Base-by-base conservation (phyloP, 64 coral and sea anemone genomes). In the Catalaphyllia jardinei region DNA sequence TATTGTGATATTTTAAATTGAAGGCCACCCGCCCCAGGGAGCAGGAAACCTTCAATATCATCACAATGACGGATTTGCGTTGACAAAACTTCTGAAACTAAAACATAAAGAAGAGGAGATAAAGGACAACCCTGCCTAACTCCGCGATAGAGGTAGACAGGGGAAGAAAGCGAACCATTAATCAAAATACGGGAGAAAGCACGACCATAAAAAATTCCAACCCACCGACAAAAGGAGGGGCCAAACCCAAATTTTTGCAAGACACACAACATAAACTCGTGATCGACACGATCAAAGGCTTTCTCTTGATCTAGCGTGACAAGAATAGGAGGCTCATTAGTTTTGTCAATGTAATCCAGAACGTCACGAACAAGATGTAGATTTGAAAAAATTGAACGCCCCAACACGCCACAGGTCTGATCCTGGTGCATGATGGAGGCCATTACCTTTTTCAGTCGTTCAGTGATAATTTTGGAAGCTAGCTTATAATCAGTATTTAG, bases 81-180 rank as follows among this genome's bases (percentile, higher is more conserved):
- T 0, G 72, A 73, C 0, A 72, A 27, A 13, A 77, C 72, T 7
- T 92, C 90, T 0, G 72, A 74, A 0, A 79, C 46, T 13, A 86
- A 30, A 5, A 92, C 90, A 77, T 61, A 86, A 0, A 92, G 33
- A 4, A 92, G 11, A 14, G 90, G 80, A 1, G 73, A 92, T 1
- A 92, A 59, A 0, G 82, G 90, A 19, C 60, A 92, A 5, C 74
- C 90, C 28, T 67, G 87, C 2, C 87, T 20, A 42, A 89, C 54
- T 0, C 74, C 87, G 3, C 52, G 74, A 49, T 54, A n/a, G 12
- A 83, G 69, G 7, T 3, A 25, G n/a, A 86, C 38, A 10, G 10
- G 20, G 20, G 18, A 3, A 22, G 80, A 85, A 0, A 91, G 69
- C 8, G 60, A 31, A 0, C 57, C 71, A 86, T 72, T 81, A 57